These are phyloP conservation scores for Passer montanus DNA, from an alignment of 2,113 vertebrate species.

Conservation along the genomic window DNA sequence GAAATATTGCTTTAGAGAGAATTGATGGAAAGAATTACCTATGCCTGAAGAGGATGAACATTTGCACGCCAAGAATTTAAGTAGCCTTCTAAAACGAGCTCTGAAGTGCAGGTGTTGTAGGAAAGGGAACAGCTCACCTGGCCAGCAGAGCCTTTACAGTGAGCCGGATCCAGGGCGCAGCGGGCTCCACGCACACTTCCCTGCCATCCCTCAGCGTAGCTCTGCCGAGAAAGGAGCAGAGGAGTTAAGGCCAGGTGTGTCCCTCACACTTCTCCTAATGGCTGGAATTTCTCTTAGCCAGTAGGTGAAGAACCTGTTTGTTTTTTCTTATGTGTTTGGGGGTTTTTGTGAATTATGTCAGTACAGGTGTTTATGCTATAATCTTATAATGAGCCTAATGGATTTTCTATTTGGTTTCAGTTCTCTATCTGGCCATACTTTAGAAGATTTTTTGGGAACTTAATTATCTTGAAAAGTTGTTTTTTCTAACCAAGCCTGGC, in stretches of 20 bases:
- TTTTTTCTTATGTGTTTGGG: not conserved
- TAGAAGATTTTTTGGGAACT: not conserved
- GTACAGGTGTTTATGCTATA: not conserved
- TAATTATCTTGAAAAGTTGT: not conserved
- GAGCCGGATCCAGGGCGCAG: constrained; percentile 39
- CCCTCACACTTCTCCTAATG: not conserved
- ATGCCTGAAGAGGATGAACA: not conserved
- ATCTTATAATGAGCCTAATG: not conserved
- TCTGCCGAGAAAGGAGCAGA: constrained; percentile 5
- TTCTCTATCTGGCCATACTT: not conserved
- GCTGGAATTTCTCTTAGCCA: not conserved
- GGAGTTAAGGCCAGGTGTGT: not conserved
- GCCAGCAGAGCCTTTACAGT: not conserved
- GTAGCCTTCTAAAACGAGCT: not conserved
- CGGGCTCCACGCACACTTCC: constrained; percentile 52
- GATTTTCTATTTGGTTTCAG: not conserved
- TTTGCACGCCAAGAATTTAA: not conserved
- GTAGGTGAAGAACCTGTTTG: not conserved
- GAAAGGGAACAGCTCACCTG: not conserved
- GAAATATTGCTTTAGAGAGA: not conserved
- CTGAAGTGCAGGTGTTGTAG: not conserved
- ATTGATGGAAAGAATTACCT: not conserved
- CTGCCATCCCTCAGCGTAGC: not conserved
- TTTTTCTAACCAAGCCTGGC: not conserved
- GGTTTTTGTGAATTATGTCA: not conserved